Conservation (phyloP, 2,797 vertebrate species). For the Etheostoma perlongum region DNA sequence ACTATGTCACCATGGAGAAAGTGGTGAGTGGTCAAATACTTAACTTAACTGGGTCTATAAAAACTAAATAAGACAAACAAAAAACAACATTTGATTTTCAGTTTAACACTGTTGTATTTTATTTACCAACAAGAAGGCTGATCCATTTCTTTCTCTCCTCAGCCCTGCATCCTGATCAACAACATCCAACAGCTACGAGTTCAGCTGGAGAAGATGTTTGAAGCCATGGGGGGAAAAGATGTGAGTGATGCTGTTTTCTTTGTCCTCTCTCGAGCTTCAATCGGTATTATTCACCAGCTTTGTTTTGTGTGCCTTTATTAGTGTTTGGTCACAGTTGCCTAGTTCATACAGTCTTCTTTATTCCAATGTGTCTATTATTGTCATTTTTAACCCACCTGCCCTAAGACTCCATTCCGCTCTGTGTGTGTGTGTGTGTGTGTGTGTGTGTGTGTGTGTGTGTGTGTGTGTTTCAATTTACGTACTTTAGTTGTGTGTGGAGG, state of each 20-base stretch:
- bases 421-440: no score
- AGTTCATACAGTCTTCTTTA: neutral
- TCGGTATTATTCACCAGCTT: neutral
- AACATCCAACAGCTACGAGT: conserved; percentile 98
- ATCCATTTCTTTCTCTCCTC: conserved; percentile 37
- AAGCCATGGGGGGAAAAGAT: conserved; percentile 98
- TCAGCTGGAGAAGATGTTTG: conserved; percentile 99
- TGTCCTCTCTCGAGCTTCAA: neutral
- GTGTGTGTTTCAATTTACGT: conserved; percentile 33
- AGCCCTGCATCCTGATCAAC: conserved; percentile 99
- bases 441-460: conserved; percentile 10
- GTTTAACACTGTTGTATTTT: neutral
- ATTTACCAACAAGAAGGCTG: neutral
- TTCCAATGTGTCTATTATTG: conserved; percentile 2
- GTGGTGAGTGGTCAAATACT: conserved; percentile 82
- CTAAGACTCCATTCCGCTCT: conserved; percentile 3
- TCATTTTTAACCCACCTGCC: neutral
- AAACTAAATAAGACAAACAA: neutral
- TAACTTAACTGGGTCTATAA: no score
- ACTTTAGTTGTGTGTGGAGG: conserved; percentile 93
- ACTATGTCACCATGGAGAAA: conserved; percentile 97
- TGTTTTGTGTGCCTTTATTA: neutral
- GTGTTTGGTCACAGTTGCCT: neutral
- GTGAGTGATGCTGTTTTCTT: conserved; percentile 77
- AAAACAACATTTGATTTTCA: neutral